These are phyloP conservation scores for Stegostoma tigrinum DNA, from an alignment of 2,113 vertebrate species.

Conservation along the genomic window DNA sequence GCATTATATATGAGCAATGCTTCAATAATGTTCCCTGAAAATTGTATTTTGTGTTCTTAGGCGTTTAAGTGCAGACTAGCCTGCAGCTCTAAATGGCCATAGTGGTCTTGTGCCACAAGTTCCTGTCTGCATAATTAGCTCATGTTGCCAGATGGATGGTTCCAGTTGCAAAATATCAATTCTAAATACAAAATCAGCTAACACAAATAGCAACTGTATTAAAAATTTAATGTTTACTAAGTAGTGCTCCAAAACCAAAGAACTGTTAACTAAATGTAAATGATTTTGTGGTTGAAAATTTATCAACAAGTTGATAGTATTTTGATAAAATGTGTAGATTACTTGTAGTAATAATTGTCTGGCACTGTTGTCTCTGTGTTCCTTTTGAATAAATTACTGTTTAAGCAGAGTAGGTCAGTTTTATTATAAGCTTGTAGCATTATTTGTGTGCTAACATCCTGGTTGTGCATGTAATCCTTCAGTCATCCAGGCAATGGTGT, in stretches of 20 bases:
- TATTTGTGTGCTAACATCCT: background rate
- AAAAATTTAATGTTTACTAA: background rate
- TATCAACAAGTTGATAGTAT: background rate
- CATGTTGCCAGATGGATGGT: background rate
- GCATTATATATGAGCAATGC: background rate
- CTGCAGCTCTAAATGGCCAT: background rate
- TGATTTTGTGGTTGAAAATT: background rate
- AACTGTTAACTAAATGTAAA: background rate
- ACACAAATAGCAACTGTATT: background rate
- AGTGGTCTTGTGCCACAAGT: background rate
- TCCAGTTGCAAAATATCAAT: background rate
- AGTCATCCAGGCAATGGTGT: no score
- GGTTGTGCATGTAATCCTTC: background rate
- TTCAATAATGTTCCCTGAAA: background rate
- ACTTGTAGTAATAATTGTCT: background rate
- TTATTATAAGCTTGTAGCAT: background rate
- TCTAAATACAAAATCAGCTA: background rate
- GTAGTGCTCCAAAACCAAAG: background rate
- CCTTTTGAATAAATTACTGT: background rate
- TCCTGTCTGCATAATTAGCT: background rate
- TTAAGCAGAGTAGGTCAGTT: background rate
- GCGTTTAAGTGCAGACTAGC: background rate
- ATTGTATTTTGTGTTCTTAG: slow-evolving; percentile 1
- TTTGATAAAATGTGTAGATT: background rate
- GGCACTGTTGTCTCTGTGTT: background rate